Conservation (phyloP, 2,113 vertebrate genomes). For the Dascyllus trimaculatus region DNA sequence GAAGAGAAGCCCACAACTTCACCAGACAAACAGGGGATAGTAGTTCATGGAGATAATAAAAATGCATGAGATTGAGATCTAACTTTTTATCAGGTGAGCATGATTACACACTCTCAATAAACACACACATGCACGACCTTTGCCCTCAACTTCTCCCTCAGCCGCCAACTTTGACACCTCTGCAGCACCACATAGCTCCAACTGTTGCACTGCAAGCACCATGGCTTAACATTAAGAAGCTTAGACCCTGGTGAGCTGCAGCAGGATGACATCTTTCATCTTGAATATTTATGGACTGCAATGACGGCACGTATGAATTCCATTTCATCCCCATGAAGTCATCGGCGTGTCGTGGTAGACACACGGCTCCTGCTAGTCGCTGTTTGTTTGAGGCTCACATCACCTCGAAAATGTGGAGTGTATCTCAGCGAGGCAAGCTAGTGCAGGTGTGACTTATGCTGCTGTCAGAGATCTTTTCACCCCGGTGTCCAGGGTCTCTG, state of each 20-base stretch:
- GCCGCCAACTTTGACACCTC: slow-evolving; percentile 22
- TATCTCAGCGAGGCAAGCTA: slow-evolving; percentile 31
- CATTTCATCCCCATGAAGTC: slow-evolving; percentile 77
- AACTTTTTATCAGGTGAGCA: not conserved
- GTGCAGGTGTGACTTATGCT: slow-evolving; percentile 44
- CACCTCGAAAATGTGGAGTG: slow-evolving; percentile 37
- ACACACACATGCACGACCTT: slow-evolving; percentile 26
- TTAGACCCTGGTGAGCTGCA: slow-evolving; percentile 25
- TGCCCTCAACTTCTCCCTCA: slow-evolving; percentile 16
- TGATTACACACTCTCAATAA: not conserved
- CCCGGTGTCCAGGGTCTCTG: slow-evolving; percentile 49
- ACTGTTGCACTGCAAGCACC: not conserved
- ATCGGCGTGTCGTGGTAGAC: slow-evolving; percentile 51
- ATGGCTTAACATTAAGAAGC: slow-evolving; percentile 9
- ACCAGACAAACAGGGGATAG: slow-evolving; percentile 25
- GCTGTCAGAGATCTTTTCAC: slow-evolving; percentile 53
- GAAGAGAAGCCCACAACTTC: slow-evolving; percentile 37
- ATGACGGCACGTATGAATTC: slow-evolving; percentile 65
- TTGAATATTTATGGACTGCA: slow-evolving; percentile 69
- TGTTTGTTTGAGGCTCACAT: slow-evolving; percentile 51
- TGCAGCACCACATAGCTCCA: slow-evolving; percentile 3
- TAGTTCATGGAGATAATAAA: slow-evolving; percentile 16
- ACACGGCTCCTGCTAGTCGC: slow-evolving; percentile 48
- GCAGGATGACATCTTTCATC: slow-evolving; percentile 63
- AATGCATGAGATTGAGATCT: slow-evolving; percentile 11